phyloP scores from a whole-genome alignment of 2,113 vertebrate genomes.

The Microcebus murinus region DNA sequence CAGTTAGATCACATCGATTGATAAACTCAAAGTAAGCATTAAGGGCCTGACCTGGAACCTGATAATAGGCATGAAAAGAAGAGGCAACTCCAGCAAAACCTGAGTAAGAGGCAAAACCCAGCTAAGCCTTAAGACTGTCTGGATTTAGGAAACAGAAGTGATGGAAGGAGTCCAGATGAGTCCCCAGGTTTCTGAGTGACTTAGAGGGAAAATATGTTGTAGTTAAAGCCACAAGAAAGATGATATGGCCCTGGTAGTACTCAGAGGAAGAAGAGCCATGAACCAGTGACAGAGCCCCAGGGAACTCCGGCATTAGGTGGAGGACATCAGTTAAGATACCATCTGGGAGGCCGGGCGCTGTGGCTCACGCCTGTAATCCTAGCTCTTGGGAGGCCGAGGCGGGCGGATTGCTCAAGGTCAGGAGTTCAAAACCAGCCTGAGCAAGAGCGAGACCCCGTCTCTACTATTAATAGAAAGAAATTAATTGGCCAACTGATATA shows the following conservation, averaged over 20 bases:
- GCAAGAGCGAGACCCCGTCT: too few relatives aligned
- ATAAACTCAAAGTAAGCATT: not conserved
- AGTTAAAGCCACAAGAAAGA: not conserved
- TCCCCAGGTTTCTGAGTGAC: not conserved
- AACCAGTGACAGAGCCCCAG: not conserved
- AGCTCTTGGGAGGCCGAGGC: too few relatives aligned
- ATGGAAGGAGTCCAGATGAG: not conserved
- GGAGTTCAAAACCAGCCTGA: too few relatives aligned
- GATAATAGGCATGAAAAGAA: not conserved
- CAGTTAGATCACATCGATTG: not conserved
- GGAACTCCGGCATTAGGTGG: not conserved
- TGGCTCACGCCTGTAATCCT: too few relatives aligned
- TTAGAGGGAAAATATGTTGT: not conserved
- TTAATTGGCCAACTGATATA: too few relatives aligned
- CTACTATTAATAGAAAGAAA: too few relatives aligned
- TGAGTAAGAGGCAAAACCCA: not conserved
- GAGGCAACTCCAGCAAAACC: not conserved
- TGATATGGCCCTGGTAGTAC: not conserved
- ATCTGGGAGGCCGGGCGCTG: too few relatives aligned
- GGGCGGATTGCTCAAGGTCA: too few relatives aligned
- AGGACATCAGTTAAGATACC: too few relatives aligned
- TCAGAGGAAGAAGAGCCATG: not conserved
- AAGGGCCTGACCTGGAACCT: not conserved
- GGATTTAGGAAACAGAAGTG: not conserved
- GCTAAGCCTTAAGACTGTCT: not conserved